phyloP scores from a whole-genome alignment of 2,113 vertebrate genomes.

The Caretta caretta region DNA sequence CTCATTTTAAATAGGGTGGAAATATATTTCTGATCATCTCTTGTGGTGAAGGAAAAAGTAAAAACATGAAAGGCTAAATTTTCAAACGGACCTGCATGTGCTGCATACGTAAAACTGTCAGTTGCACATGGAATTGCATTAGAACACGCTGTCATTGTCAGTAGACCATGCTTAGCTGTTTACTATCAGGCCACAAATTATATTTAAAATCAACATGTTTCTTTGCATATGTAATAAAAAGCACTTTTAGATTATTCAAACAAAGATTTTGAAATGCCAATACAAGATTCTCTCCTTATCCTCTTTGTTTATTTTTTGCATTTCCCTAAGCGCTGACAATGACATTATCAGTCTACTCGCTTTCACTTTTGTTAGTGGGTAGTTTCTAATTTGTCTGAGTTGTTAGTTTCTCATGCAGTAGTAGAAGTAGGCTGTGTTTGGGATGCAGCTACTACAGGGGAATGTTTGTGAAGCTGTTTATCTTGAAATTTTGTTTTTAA shows the following conservation, averaged over 20 bases:
- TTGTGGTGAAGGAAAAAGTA: not conserved
- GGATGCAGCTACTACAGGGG: conserved; percentile 13
- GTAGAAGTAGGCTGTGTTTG: conserved; percentile 15
- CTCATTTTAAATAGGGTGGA: not conserved
- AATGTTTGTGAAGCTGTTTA: conserved; percentile 61
- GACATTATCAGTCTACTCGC: conserved; percentile 21
- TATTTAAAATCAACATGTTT: not conserved
- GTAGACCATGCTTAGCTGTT: not conserved
- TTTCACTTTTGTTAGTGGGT: not conserved
- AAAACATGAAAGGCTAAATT: not conserved
- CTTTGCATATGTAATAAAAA: not conserved
- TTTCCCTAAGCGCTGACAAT: conserved; percentile 33
- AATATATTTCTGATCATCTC: conserved; percentile 19
- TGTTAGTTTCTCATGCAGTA: not conserved
- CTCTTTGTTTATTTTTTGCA: not conserved
- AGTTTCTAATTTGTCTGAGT: conserved; percentile 25
- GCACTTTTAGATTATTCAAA: not conserved
- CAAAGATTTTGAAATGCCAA: not conserved
- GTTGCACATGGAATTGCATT: not conserved
- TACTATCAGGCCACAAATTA: not conserved
- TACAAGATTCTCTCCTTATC: not conserved
- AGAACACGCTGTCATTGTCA: not conserved
- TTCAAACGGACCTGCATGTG: not conserved
- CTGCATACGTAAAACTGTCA: not conserved
- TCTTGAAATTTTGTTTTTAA: conserved; percentile 57